phyloP scores from a whole-genome alignment of 2,888 invertebrate species.

The Hipparchia semele region DNA sequence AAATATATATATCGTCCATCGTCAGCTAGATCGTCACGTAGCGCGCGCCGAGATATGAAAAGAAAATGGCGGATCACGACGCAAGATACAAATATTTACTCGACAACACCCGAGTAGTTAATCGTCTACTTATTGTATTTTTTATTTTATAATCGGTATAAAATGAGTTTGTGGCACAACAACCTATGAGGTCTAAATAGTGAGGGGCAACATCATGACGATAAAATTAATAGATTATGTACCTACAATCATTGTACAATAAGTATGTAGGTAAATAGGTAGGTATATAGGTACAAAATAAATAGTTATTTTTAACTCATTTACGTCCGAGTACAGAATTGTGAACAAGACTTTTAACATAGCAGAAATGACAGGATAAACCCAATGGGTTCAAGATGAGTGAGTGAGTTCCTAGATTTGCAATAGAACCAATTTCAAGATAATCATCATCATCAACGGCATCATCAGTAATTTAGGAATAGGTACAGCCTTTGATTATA shows the following conservation, averaged over 20 bases:
- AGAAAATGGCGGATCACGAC: conserved; percentile 41
- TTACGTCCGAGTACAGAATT: not conserved
- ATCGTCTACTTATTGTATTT: not conserved
- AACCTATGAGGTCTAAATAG: not conserved
- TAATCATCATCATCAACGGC: too few species aligned
- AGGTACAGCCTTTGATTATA: not conserved
- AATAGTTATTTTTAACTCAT: not conserved
- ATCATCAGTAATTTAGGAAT: not conserved
- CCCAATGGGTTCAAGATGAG: not conserved
- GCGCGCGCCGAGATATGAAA: conserved; percentile 20
- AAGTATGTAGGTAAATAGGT: too few species aligned
- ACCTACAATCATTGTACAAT: too few species aligned
- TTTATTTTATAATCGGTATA: not conserved
- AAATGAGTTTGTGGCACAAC: not conserved
- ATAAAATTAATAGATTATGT: not conserved
- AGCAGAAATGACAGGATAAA: not conserved
- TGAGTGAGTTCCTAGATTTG: too few species aligned
- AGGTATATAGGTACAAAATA: too few species aligned
- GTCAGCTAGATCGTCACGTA: conserved; percentile 9
- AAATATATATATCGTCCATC: too few species aligned
- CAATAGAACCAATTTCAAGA: too few species aligned
- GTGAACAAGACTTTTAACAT: not conserved
- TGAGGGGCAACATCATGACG: not conserved
- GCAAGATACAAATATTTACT: not conserved
- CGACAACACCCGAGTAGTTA: too few species aligned